Conservation (phyloP, 2,888 invertebrate genomes). For the Autographa gamma region DNA sequence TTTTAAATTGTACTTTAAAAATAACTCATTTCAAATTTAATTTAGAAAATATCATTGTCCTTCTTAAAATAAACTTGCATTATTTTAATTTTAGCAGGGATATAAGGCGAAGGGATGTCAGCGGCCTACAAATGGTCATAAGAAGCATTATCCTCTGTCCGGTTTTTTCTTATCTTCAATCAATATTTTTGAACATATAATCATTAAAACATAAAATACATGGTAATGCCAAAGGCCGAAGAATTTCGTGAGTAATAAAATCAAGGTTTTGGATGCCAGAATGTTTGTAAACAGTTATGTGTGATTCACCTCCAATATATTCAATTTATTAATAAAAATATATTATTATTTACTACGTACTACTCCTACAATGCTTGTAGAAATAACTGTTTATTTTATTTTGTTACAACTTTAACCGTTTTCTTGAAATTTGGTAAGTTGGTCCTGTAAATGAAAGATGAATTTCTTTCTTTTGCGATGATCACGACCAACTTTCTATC, state of each 20-base stretch:
- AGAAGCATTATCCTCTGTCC: conserved; percentile 11
- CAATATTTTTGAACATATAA: background rate
- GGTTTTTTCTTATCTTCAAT: background rate
- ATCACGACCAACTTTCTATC: no score
- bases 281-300: conserved; percentile 1
- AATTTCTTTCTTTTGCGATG: no score
- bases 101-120: conserved; percentile 1
- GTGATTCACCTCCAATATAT: background rate
- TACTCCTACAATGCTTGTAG: no score
- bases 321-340: no score
- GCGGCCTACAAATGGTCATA: conserved; percentile 34
- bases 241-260: background rate
- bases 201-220: background rate
- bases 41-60: background rate
- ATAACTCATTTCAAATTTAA: background rate
- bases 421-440: no score
- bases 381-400: no score
- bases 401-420: no score
- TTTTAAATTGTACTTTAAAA: no score
- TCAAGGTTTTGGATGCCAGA: background rate
- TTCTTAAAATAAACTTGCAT: conserved; percentile 20
- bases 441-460: no score
- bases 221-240: background rate
- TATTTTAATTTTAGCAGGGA: conserved; percentile 22
- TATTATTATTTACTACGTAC: no score